These are phyloP conservation scores for Malurus cyaneus DNA, from an alignment of 2,113 vertebrate species.

Conservation along the genomic window DNA sequence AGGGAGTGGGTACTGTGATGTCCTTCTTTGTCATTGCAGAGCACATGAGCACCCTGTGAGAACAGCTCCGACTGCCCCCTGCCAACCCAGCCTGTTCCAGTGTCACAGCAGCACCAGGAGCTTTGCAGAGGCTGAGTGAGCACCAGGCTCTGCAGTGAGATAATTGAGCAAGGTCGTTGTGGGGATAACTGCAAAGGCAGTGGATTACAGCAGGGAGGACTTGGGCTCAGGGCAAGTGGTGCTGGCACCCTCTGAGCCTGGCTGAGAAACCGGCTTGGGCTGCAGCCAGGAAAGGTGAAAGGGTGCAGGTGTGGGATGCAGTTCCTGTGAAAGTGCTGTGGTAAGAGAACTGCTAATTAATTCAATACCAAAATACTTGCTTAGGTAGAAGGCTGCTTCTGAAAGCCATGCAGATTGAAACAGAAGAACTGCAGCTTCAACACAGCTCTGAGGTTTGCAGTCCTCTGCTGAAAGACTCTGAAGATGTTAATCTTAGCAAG, in stretches of 20 bases:
- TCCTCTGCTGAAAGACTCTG: not conserved
- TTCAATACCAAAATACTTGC: constrained; percentile 5
- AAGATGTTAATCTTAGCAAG: not conserved
- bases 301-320: not conserved
- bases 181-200: not conserved
- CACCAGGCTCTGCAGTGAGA: not conserved
- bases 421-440: not conserved
- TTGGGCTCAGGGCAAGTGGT: not conserved
- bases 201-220: not conserved
- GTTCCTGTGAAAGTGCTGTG: not conserved
- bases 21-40: not conserved
- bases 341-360: not conserved
- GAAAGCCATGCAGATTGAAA: not conserved
- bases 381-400: not conserved
- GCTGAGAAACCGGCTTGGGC: not conserved
- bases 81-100: not conserved
- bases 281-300: not conserved
- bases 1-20: not conserved
- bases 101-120: not conserved
- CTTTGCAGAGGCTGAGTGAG: not conserved
- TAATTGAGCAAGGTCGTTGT: not conserved
- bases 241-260: not conserved
- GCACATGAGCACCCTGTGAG: not conserved
- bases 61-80: not conserved
- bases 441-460: not conserved